Conservation (phyloP, 2,113 vertebrate species). For the Halcyon senegalensis region DNA sequence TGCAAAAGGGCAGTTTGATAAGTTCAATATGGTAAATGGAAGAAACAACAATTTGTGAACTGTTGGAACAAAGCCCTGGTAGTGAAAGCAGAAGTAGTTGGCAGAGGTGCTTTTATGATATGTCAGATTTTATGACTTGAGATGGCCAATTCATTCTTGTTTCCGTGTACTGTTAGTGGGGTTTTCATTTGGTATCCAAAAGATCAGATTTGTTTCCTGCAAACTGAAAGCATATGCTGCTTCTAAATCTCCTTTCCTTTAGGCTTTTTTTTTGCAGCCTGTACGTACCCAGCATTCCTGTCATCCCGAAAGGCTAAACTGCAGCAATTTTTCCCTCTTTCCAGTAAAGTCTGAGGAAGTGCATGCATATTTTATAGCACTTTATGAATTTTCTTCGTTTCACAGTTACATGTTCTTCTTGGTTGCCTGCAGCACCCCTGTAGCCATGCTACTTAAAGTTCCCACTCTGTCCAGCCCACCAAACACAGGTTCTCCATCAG, state of each 20-base stretch:
- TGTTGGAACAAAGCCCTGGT: neutral
- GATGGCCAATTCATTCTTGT: neutral
- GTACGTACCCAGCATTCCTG: neutral
- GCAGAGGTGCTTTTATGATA: neutral
- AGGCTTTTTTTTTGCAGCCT: neutral
- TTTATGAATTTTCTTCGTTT: neutral
- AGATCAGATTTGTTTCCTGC: slow-evolving; percentile 2
- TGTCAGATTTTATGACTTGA: neutral
- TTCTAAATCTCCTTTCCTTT: neutral
- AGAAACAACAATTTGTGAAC: neutral
- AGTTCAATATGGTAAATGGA: neutral
- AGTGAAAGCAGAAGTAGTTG: neutral
- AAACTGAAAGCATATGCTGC: neutral
- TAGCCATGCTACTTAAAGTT: neutral
- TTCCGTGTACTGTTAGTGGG: neutral
- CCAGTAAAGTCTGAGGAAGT: neutral
- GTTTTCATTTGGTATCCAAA: slow-evolving; percentile 13
- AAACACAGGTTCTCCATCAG: neutral
- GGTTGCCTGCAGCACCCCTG: neutral
- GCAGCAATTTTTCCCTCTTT: neutral
- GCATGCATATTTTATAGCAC: neutral
- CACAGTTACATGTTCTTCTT: neutral
- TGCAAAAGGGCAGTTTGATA: neutral
- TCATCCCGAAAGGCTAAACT: neutral
- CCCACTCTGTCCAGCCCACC: neutral